Base-by-base conservation (phyloP, 2,113 vertebrate genomes). In the Corythornis vintsioides region DNA sequence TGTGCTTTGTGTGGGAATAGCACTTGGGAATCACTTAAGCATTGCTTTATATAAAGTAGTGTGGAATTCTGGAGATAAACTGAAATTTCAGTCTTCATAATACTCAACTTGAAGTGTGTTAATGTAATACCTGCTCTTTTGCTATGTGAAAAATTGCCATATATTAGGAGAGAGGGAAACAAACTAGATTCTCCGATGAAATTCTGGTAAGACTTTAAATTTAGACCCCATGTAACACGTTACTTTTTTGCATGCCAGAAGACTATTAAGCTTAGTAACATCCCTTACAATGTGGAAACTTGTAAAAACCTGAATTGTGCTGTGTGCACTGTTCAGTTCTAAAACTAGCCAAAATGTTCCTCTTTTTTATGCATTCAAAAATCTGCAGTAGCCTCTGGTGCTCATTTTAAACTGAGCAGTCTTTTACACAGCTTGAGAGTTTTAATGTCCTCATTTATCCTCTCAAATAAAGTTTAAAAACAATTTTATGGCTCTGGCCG, bases 381-480 rank as follows among this genome's bases (percentile, higher is more conserved):
- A 91, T 83, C 67, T 2, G 2, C 60, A 74, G 69, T 56, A 64
- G 71, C 59, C 67, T 90, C 63, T 85, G 67, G 64, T 91, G 91
- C 85, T 75, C 84, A 56, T 94, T 92, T 94, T 77, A 71, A 86
- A 94, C 42, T 29, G 17, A 64, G 20, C 75, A 67, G 57, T 40
- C 33, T 89, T 65, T 67, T 67, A 43, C 55, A 55, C 43, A 92
- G 71, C 53, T 65, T 65, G 66, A 86, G 73, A 83, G 40, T 83
- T 92, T 52, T 79, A 90, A 73, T 72, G 59, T 89, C 73, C 72
- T 91, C 40, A 35, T 74, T 93, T 91, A 80, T 91, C 53, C 85
- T 89, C n/a, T 64, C 66, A 88, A 93, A 89, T 91, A 89, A 93
- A 95, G 65, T 78, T 65, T 87, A 25, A 90, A 92, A 90, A 69